phyloP scores from a whole-genome alignment of 1,140 invertebrate species.

The Diplogasteroides magnus region DNA sequence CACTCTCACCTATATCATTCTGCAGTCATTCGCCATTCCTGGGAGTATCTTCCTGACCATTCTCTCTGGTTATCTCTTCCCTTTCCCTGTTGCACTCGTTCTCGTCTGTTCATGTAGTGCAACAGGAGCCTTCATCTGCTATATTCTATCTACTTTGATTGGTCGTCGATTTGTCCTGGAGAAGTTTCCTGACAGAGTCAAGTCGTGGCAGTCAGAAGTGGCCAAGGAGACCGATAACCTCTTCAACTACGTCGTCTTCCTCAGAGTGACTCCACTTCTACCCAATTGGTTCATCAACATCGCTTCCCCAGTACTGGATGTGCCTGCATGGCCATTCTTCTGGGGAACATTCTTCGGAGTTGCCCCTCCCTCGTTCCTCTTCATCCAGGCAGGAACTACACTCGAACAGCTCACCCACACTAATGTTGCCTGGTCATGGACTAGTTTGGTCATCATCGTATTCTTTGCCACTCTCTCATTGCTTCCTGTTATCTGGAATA shows the following conservation, averaged over 20 bases:
- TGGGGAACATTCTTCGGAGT: slow-evolving; percentile 86
- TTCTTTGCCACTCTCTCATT: slow-evolving; percentile 70
- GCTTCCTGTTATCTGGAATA: slow-evolving; percentile 78
- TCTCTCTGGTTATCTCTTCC: slow-evolving; percentile 91
- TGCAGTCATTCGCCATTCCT: slow-evolving; percentile 98
- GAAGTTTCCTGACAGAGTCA: slow-evolving; percentile 81
- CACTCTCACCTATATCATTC: slow-evolving; percentile 90
- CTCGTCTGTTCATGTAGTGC: slow-evolving; percentile 94
- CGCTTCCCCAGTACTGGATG: slow-evolving; percentile 88
- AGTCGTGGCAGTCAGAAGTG: slow-evolving; percentile 77
- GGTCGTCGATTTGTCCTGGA: slow-evolving; percentile 74
- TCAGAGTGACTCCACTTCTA: slow-evolving; percentile 90
- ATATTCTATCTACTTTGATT: slow-evolving; percentile 79
- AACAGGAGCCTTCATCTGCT: slow-evolving; percentile 88
- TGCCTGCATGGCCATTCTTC: slow-evolving; percentile 84
- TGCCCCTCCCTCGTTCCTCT: slow-evolving; percentile 91
- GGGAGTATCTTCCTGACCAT: slow-evolving; percentile 97
- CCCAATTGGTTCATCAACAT: slow-evolving; percentile 99
- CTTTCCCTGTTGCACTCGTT: slow-evolving; percentile 78
- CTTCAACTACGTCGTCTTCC: slow-evolving; percentile 92
- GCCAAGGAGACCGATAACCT: slow-evolving; percentile 79
- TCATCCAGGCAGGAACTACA: slow-evolving; percentile 93
- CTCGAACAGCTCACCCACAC: slow-evolving; percentile 84
- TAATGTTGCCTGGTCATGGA: slow-evolving; percentile 80
- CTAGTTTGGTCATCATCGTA: slow-evolving; percentile 70